phyloP scores from a whole-genome alignment of 2,888 invertebrate species.

The Eulithis prunata region DNA sequence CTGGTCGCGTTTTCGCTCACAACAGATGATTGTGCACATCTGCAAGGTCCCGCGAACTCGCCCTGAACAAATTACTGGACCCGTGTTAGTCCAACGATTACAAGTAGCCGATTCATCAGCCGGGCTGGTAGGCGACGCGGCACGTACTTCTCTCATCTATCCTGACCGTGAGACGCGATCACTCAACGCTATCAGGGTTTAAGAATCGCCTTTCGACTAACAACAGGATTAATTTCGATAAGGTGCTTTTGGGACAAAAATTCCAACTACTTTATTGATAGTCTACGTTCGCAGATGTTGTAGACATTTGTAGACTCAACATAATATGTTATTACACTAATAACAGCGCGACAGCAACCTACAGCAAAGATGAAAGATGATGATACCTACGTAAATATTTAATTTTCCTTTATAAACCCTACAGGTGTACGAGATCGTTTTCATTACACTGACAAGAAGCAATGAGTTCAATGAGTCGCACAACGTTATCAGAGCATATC shows the following conservation, averaged over 20 bases:
- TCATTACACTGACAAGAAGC: slow-evolving; percentile 23
- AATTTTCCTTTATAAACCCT: slow-evolving; percentile 5
- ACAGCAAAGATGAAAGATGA: slow-evolving; percentile 1
- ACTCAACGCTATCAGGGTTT: slow-evolving; percentile 73
- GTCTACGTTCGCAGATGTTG: background rate
- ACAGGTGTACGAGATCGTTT: slow-evolving; percentile 3
- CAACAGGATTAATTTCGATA: slow-evolving; percentile 68
- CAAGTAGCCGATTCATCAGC: slow-evolving; percentile 79
- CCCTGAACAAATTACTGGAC: slow-evolving; percentile 71
- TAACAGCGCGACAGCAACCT: background rate
- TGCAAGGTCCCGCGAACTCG: slow-evolving; percentile 61
- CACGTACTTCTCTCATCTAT: slow-evolving; percentile 79
- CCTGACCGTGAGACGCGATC: slow-evolving; percentile 70
- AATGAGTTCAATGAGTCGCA: slow-evolving; percentile 11
- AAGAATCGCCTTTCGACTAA: slow-evolving; percentile 59
- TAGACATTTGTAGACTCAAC: too few species aligned
- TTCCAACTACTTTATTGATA: slow-evolving; percentile 7
- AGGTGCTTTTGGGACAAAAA: slow-evolving; percentile 16
- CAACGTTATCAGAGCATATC: slow-evolving; percentile 38
- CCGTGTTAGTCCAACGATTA: slow-evolving; percentile 79
- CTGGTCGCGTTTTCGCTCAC: slow-evolving; percentile 58
- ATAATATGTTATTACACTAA: background rate
- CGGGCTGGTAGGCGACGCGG: slow-evolving; percentile 62
- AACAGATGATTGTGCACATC: slow-evolving; percentile 70
- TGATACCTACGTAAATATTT: background rate